These are phyloP conservation scores for Porites evermanni DNA, from an alignment of 92 coral and sea anemone species.

Conservation along the genomic window DNA sequence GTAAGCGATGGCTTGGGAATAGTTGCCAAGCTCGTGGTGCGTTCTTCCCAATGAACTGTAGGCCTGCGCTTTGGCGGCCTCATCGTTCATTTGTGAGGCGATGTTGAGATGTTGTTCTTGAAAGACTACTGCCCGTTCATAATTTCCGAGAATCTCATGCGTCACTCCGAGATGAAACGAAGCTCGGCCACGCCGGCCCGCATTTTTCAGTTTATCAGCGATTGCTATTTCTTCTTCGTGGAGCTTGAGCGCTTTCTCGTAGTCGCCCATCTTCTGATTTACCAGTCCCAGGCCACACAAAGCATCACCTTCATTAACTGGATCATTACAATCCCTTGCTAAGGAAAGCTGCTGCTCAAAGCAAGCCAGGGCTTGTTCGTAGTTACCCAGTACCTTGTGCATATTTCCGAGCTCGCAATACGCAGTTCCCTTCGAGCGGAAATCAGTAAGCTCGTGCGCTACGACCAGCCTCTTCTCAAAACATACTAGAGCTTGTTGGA, in stretches of 20 bases:
- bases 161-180: constrained; percentile 88
- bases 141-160: constrained; percentile 84
- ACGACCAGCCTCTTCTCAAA: constrained; percentile 95
- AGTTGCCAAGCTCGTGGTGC: constrained; percentile 85
- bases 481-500: constrained; percentile 97
- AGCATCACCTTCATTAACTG: constrained; percentile 81
- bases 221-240: constrained; percentile 90
- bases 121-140: constrained; percentile 85
- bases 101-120: constrained; percentile 92
- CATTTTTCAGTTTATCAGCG: constrained; percentile 77
- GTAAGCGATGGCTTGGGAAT: constrained; percentile 87
- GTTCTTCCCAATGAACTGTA: constrained; percentile 90
- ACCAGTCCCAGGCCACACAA: constrained; percentile 94
- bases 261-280: constrained; percentile 93
- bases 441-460: constrained; percentile 94
- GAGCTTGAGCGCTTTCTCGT: constrained; percentile 82
- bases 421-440: constrained; percentile 86
- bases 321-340: constrained; percentile 79
- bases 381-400: constrained; percentile 95
- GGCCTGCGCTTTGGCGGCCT: constrained; percentile 86
- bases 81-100: constrained; percentile 88
- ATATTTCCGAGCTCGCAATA: constrained; percentile 96
- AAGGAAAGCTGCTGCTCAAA: constrained; percentile 83
- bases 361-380: constrained; percentile 92
- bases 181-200: constrained; percentile 82